A percentile compares a stretch with the other conserved stretches of the same genome.
Evolutionary conservation across 1,140 invertebrate genomes (phyloP).

Genomic region (Ooceraea biroi): DNA sequence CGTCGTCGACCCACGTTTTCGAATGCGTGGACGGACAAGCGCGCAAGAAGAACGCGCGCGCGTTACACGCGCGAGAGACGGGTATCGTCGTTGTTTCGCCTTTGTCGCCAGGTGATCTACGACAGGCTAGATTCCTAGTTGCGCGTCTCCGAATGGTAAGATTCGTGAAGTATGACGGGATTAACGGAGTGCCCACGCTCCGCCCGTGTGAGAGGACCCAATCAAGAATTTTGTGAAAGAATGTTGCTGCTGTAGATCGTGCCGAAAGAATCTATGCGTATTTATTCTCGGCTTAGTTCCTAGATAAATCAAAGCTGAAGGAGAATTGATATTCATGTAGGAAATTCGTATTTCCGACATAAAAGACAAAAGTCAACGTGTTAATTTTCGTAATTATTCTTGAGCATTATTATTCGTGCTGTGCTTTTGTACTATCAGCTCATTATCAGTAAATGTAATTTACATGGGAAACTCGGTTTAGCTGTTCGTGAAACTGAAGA

Average conservation of each 20-base stretch:
- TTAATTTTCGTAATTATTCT: not conserved
- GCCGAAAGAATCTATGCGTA: not conserved
- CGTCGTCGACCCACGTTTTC: slow-evolving; percentile 6
- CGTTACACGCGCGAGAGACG: slow-evolving; percentile 13
- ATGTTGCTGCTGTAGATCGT: not conserved
- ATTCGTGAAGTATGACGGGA: slow-evolving; percentile 44
- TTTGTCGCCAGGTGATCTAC: slow-evolving; percentile 64
- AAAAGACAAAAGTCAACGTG: not conserved
- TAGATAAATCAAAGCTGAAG: not conserved
- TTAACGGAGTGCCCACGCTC: slow-evolving; percentile 55
- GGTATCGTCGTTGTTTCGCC: slow-evolving; percentile 38
- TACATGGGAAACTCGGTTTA: not conserved
- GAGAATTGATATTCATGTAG: not conserved
- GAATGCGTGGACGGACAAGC: not conserved
- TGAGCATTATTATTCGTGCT: not conserved
- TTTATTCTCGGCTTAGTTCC: not conserved
- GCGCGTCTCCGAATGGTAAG: slow-evolving; percentile 13
- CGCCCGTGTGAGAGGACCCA: not conserved
- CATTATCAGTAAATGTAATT: not conserved
- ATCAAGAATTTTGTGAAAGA: slow-evolving; percentile 9
- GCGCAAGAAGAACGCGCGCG: not conserved
- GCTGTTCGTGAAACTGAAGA: not conserved
- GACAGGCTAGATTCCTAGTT: slow-evolving; percentile 29
- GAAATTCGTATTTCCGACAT: not conserved
- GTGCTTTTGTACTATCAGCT: not conserved